Base-by-base conservation (phyloP, 2,797 vertebrate species). In the Phaenicophaeus curvirostris region DNA sequence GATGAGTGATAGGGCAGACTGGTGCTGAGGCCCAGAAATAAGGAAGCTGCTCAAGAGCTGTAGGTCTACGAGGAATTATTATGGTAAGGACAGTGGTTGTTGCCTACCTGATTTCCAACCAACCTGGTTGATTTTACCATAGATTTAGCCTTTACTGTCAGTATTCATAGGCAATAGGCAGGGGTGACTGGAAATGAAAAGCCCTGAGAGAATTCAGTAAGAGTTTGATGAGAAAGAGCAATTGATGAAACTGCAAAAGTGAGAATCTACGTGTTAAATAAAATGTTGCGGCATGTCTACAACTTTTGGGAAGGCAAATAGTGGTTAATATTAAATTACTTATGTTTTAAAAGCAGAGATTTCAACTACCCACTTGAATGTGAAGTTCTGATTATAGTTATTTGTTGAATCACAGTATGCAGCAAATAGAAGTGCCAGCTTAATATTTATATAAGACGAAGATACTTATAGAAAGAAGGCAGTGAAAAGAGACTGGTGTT, bases 391-490 rank as follows among this genome's bases (percentile, higher is more conserved):
- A 48, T 61, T 79, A 66, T 30, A 75, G 12, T 77, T 90, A 39
- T 63, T 87, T 67, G 50, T 46, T 79, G 16, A 95, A 88, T 78
- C 67, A 78, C 44, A 85, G 7, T 24, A 68, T 15, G 4, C 51
- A 89, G 72, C 46, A 96, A 88, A 41, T 69, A 67, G 77, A 94
- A 55, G 5, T n/a, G 5, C 15, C 42, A 63, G 9, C 11, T 90
- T 88, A 83, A 68, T 46, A 46, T 77, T 92, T 89, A 67, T 85
- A 31, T 89, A 81, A 95, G 35, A 86, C 78, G 86, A 51, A 51
- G 17, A 42, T 83, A 5, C 39, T 96, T 90, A 68, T 77, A 73
- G 62, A 96, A 87, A 62, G 33, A 4, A 58, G 33, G 12, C 17
- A 87, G 19, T 74, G n/a, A 89, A 88, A 87, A 91, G 50, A 87